Conservation (phyloP, 2,113 vertebrate genomes). For the Leucopsar rothschildi region DNA sequence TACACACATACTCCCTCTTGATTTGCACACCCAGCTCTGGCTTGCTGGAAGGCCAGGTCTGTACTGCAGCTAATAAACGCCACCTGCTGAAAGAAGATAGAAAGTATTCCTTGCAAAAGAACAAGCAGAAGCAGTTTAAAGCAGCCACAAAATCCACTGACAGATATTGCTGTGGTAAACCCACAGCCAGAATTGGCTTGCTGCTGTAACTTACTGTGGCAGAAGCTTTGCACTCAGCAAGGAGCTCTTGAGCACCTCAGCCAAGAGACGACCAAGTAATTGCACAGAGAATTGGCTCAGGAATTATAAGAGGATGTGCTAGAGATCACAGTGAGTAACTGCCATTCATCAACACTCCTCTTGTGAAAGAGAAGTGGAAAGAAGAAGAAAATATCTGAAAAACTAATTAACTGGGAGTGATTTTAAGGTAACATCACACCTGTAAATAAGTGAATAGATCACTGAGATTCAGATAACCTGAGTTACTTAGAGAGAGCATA, state of each 20-base stretch:
- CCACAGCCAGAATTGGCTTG: not conserved
- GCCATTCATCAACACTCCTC: not conserved
- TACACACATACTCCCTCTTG: fast-evolving
- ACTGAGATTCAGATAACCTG: not conserved
- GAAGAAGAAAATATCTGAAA: not conserved
- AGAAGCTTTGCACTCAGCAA: not conserved
- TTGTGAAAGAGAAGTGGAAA: not conserved
- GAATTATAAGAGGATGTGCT: not conserved
- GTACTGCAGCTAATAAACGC: not conserved
- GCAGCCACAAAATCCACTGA: too few relatives aligned
- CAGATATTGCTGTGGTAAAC: not conserved
- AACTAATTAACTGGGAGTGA: not conserved
- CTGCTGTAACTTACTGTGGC: not conserved
- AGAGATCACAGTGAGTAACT: not conserved
- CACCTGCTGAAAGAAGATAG: conserved; percentile 41
- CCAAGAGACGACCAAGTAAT: not conserved
- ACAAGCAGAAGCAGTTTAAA: not conserved
- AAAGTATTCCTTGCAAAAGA: not conserved
- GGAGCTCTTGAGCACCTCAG: not conserved
- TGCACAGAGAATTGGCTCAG: not conserved
- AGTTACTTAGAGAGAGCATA: not conserved
- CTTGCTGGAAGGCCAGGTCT: not conserved
- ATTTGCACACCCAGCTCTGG: not conserved
- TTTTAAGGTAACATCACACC: not conserved
- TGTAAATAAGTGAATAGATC: not conserved